A percentile compares a stretch with the other conserved stretches of the same genome.
Evolutionary conservation across 2,797 vertebrate genomes (phyloP).

Genomic region (Graptemys geographica): DNA sequence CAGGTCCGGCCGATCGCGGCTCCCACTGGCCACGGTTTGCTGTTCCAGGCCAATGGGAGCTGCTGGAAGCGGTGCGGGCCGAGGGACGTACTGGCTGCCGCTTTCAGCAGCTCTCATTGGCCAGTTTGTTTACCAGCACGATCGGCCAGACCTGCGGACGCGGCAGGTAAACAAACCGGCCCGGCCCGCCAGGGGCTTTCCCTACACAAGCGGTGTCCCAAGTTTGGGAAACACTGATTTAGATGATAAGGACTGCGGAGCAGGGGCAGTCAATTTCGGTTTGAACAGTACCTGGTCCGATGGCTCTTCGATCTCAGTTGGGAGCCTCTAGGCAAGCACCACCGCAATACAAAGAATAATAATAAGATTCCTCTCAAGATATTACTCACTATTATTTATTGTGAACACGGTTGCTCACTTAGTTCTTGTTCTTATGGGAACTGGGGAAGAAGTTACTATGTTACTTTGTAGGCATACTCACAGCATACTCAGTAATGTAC

Average conservation of each 20-base stretch:
- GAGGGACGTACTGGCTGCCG: too few species aligned
- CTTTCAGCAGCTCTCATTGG: too few species aligned
- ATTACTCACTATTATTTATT: slow-evolving; percentile 51
- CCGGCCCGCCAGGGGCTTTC: too few species aligned
- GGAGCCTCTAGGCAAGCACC: slow-evolving; percentile 35
- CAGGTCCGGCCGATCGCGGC: too few species aligned
- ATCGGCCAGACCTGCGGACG: too few species aligned
- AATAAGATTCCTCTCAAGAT: slow-evolving; percentile 49
- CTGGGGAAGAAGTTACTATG: not conserved
- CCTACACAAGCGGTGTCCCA: too few species aligned
- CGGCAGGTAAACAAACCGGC: too few species aligned
- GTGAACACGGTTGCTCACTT: not conserved
- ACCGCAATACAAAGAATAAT: not conserved
- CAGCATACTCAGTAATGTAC: not conserved
- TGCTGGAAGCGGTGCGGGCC: too few species aligned
- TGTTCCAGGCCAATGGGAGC: too few species aligned
- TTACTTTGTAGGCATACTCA: not conserved
- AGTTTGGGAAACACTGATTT: too few species aligned
- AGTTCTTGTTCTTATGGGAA: not conserved
- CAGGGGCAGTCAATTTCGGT: slow-evolving; percentile 61
- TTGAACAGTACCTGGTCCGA: slow-evolving; percentile 56
- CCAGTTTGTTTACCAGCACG: too few species aligned
- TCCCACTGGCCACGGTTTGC: too few species aligned
- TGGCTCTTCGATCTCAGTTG: slow-evolving; percentile 24
- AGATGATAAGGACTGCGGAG: slow-evolving; percentile 52